Base-by-base conservation (phyloP, 2,797 vertebrate genomes). In the Austrolebias charrua region DNA sequence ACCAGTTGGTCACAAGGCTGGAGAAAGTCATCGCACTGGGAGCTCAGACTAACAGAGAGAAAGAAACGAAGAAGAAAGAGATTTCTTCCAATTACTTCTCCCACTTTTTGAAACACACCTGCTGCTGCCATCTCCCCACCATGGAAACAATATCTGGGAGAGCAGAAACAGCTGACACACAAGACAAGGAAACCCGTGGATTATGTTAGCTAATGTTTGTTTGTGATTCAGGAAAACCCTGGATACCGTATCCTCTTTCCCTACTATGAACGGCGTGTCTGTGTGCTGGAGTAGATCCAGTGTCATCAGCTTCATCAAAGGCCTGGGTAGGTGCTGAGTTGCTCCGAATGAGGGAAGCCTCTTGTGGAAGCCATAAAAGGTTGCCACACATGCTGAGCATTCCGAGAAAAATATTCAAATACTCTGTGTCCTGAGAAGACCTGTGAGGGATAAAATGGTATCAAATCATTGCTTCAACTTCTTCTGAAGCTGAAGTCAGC, bases 211-310 rank as follows among this genome's bases (percentile, higher is more conserved):
- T 31, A 69, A 8, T 10, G 0, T 73, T 80, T 48, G 67, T 64
- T 74, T 65, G 73, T 58, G n/a, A 66, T 43, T 84, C 48, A 70
- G 66, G 80, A 75, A 61, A 66, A 71, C 29, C 73, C 79, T 88
- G 87, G 90, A 90, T 80, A 81, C 66, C 16, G 7, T 78, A 20
- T 78, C 81, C 28, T 80, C 82, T 71, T 84, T 90, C 80, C 80
- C 87, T 72, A 88, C 93, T 81, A 97, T 97, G 96, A 95, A 97
- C 86, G 89, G 94, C 79, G 94, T 93, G 73, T 90, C 94, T 58
- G 90, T 95, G 73, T 98, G 96, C 88, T 98, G 96, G 96, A 95
- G 94, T 84, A 95, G 93, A 85, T 93, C 95, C 91, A 96, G 94
- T 50, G 91, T 97, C 91, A 93, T 96, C 89, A 90, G 92, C 94